Conservation (phyloP, 2,797 vertebrate genomes). For the Acrossocheilus wenchowensis region DNA sequence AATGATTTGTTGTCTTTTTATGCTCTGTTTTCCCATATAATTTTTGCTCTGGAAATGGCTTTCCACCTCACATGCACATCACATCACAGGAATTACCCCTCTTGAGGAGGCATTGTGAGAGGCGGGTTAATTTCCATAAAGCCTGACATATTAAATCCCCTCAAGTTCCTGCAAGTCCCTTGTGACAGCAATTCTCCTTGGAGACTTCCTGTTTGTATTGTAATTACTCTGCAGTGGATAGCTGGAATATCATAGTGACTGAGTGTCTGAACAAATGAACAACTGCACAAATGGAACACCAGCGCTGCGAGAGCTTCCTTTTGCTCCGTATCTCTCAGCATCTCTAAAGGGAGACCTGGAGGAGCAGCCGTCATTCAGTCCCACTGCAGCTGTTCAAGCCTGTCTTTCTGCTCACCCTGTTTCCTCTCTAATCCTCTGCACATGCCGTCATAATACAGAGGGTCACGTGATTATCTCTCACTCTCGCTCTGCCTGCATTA, state of each 20-base stretch:
- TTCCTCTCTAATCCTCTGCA: constrained; percentile 43
- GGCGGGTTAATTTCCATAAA: constrained; percentile 36
- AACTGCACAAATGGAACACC: neutral
- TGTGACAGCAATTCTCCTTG: constrained; percentile 20
- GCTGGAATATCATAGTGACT: constrained; percentile 36
- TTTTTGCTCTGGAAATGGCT: neutral
- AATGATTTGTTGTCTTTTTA: neutral
- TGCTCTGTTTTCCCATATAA: neutral
- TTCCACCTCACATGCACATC: constrained; percentile 14
- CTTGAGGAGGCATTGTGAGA: constrained; percentile 6
- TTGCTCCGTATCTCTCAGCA: neutral
- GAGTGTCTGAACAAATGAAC: constrained; percentile 24
- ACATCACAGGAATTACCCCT: constrained; percentile 6
- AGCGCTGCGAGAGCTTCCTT: neutral
- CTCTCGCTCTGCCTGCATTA: constrained; percentile 13
- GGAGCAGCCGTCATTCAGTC: neutral
- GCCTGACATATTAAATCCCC: constrained; percentile 25
- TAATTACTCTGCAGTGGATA: constrained; percentile 21
- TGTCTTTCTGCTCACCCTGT: constrained; percentile 30
- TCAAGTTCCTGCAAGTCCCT: constrained; percentile 17
- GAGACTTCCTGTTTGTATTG: constrained; percentile 26
- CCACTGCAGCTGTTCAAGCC: constrained; percentile 10
- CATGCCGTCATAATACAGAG: constrained; percentile 32
- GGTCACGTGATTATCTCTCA: constrained; percentile 37
- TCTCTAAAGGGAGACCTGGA: constrained; percentile 9